Base-by-base conservation (phyloP, 2,113 vertebrate genomes). In the Myrmecophaga tridactyla region DNA sequence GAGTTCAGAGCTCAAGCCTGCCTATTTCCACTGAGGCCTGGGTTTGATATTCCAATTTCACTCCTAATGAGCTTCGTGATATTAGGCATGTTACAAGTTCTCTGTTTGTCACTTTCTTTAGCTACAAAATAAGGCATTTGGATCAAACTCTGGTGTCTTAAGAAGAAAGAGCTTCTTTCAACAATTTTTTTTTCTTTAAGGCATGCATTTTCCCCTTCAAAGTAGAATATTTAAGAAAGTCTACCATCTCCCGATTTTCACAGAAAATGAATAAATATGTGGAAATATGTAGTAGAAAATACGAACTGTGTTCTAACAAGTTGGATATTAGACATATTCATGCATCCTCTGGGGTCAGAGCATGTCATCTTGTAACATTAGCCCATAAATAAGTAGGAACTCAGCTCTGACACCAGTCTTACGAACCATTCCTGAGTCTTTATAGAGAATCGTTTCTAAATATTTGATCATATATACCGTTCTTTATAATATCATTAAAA, bases 291-390 rank as follows among this genome's bases (percentile, higher is more conserved):
- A 29, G 29, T 21, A 41, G n/a, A 34, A 21, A 43, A 10, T 4
- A 4, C 3, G 14, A 34, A 10, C 67, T 34, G 1, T 41, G 31
- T 25, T 27, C 87, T 58, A 25, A 14, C 36, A 17, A 20, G 20
- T 7, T n/a, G 15, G 20, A 6, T 4, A 8, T 20, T 0, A 27
- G 2, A 3, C 1, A 10, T 2, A 14, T 14, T 41, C 12, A 6
- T 15, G 4, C n/a, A 20, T 34, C 6, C 51, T 36, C 2, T 29
- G 31, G 10, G 7, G 34, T 34, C 51, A 73, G 62, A 17, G 4
- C 31, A 8, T 34, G 1, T 39, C 34, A 27, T 1, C 4, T 53
- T 9, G 10, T 25, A 4, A 25, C 31, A 80, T 70, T 27, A 5
- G 27, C 43, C 31, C 20, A 1, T 0, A 3, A 18, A 4, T 1